Conservation (phyloP, 2,113 vertebrate genomes). For the Dipodomys ordii region DNA sequence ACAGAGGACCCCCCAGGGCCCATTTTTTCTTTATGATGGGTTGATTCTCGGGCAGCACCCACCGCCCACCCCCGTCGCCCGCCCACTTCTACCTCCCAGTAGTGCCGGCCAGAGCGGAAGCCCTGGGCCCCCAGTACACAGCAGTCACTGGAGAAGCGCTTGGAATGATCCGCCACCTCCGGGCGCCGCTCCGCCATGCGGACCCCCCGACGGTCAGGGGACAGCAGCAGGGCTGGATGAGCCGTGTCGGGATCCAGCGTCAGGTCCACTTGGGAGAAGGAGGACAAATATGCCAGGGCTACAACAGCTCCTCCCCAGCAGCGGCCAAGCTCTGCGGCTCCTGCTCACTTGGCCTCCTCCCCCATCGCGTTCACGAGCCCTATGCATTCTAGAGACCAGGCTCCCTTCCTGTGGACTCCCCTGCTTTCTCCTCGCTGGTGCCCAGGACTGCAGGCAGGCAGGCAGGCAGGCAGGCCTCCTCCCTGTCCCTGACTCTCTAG, state of each 20-base stretch:
- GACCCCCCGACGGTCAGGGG: slow-evolving; percentile 91
- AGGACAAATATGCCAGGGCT: slow-evolving; percentile 40
- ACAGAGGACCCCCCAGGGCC: slow-evolving; percentile 87
- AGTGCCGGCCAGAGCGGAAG: slow-evolving; percentile 88
- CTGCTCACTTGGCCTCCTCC: background rate
- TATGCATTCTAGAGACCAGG: background rate
- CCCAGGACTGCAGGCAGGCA: background rate
- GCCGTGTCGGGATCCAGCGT: slow-evolving; percentile 92
- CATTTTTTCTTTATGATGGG: slow-evolving; percentile 91
- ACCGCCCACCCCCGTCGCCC: slow-evolving; percentile 92
- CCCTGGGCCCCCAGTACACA: slow-evolving; percentile 90
- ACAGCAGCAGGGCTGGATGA: slow-evolving; percentile 89
- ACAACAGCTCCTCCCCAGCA: slow-evolving; percentile 29
- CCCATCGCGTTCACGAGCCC: no score
- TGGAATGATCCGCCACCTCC: slow-evolving; percentile 90
- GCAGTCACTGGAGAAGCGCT: slow-evolving; percentile 90
- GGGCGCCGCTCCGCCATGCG: slow-evolving; percentile 88
- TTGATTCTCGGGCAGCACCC: slow-evolving; percentile 89
- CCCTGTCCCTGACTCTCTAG: background rate
- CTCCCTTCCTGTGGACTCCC: background rate
- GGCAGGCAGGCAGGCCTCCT: background rate
- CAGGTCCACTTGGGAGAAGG: slow-evolving; percentile 81
- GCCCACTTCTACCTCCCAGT: slow-evolving; percentile 94
- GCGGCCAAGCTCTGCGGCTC: background rate
- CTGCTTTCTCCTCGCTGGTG: background rate